Evolutionary conservation across 2,113 vertebrate genomes (phyloP).

Genomic region (Kobus ellipsiprymnus): DNA sequence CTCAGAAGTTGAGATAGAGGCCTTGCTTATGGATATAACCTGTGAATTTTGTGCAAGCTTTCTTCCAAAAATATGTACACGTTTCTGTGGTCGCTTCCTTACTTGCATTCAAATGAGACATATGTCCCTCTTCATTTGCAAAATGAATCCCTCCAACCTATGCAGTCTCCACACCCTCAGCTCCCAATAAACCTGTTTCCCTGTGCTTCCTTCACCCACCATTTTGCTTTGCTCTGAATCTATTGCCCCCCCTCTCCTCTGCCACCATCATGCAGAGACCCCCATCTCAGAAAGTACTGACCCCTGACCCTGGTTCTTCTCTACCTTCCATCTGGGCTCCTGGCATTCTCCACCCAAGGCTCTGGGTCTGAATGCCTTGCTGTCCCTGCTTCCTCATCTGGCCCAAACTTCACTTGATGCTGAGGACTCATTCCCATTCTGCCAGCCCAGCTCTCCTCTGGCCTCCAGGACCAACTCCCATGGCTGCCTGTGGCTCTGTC

Average conservation of each 20-base stretch:
- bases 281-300: not conserved
- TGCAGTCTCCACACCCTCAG: not conserved
- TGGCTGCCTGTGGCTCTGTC: fast-evolving
- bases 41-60: not conserved
- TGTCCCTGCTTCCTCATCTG: not conserved
- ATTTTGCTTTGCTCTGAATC: not conserved
- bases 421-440: not conserved
- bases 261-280: not conserved
- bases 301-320: not conserved
- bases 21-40: constrained; percentile 20
- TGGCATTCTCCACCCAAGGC: not conserved
- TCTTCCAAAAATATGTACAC: not conserved
- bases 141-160: constrained; percentile 6
- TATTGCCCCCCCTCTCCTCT: fast-evolving
- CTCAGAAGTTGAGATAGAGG: not conserved
- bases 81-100: not conserved
- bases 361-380: not conserved
- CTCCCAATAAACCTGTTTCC: not conserved
- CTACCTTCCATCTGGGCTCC: not conserved
- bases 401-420: fast-evolving
- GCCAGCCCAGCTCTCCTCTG: not conserved
- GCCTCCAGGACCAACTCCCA: not conserved
- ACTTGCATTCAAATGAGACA: constrained; percentile 59
- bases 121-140: constrained; percentile 52
- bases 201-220: not conserved